These are phyloP conservation scores for Telmatherina bonti DNA, from an alignment of 2,797 vertebrate species.

Conservation along the genomic window DNA sequence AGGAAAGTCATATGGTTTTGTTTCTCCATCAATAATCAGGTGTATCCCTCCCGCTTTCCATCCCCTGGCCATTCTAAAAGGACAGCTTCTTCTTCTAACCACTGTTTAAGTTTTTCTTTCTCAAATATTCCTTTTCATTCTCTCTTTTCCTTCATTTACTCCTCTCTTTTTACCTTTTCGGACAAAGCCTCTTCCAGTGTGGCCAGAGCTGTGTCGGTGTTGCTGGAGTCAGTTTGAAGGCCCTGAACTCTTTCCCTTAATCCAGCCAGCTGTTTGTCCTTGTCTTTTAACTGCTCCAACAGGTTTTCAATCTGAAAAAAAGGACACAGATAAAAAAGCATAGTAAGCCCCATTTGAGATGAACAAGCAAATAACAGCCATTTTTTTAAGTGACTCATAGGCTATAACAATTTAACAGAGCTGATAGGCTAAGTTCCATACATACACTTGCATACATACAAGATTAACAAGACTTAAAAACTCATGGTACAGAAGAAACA, in stretches of 20 bases:
- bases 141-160: not conserved
- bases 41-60: not conserved
- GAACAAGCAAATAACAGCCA: conserved; percentile 21
- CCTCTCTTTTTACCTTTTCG: conserved; percentile 89
- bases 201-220: conserved; percentile 94
- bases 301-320: conserved; percentile 88
- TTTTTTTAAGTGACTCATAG: conserved; percentile 6
- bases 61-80: not conserved
- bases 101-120: not conserved
- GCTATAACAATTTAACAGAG: conserved; percentile 2
- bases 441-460: not conserved
- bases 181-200: conserved; percentile 95
- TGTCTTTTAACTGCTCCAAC: conserved; percentile 96
- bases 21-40: not conserved
- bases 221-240: conserved; percentile 96
- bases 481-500: conserved; percentile 8
- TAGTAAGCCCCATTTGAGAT: not conserved
- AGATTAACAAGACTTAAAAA: conserved; percentile 3
- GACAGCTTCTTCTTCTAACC: not conserved
- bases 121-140: not conserved
- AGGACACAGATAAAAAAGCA: conserved; percentile 33
- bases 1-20: conserved; percentile 29
- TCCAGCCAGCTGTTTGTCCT: conserved; percentile 95
- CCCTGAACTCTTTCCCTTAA: conserved; percentile 95
- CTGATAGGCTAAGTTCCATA: conserved; percentile 19